These are phyloP conservation scores for Calameuta pallipes DNA, from an alignment of 2,888 invertebrate genomes.

Conservation along the genomic window DNA sequence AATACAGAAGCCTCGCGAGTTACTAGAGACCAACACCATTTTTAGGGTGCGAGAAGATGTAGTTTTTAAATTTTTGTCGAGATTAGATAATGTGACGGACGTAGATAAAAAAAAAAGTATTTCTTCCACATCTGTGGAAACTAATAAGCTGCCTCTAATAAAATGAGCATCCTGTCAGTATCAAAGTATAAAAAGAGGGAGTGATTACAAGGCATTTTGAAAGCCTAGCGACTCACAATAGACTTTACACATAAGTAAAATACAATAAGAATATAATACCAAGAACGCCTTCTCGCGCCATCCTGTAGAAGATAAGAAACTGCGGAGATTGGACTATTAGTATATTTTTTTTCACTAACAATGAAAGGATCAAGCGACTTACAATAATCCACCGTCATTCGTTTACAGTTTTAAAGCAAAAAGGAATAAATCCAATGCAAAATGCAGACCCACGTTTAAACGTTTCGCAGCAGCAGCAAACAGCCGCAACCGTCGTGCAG, in stretches of 20 bases:
- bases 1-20: slow-evolving; percentile 37
- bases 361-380: slow-evolving; percentile 40
- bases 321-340: slow-evolving; percentile 45
- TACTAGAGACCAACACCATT: slow-evolving; percentile 23
- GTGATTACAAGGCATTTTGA: slow-evolving; percentile 38
- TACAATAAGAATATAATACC: neutral
- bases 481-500: slow-evolving; percentile 54
- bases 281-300: slow-evolving; percentile 31
- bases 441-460: slow-evolving; percentile 66
- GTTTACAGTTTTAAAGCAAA: slow-evolving; percentile 84
- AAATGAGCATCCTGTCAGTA: slow-evolving; percentile 33
- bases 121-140: slow-evolving; percentile 11
- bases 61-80: slow-evolving; percentile 44
- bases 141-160: slow-evolving; percentile 27
- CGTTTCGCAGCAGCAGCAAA: slow-evolving; percentile 58
- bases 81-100: slow-evolving; percentile 8
- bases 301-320: slow-evolving; percentile 44
- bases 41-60: slow-evolving; percentile 32
- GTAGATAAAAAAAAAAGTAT: slow-evolving; percentile 10
- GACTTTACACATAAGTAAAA: slow-evolving; percentile 39
- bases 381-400: slow-evolving; percentile 62
- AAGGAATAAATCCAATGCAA: slow-evolving; percentile 68
- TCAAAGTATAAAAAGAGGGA: slow-evolving; percentile 27
- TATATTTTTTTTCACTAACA: slow-evolving; percentile 47
- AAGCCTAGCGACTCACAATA: slow-evolving; percentile 33